Evolutionary conservation across 2,888 invertebrate species (phyloP), one percentile per base, ranked within the genome.

Genomic region (Drosophila paramelanica): DNA sequence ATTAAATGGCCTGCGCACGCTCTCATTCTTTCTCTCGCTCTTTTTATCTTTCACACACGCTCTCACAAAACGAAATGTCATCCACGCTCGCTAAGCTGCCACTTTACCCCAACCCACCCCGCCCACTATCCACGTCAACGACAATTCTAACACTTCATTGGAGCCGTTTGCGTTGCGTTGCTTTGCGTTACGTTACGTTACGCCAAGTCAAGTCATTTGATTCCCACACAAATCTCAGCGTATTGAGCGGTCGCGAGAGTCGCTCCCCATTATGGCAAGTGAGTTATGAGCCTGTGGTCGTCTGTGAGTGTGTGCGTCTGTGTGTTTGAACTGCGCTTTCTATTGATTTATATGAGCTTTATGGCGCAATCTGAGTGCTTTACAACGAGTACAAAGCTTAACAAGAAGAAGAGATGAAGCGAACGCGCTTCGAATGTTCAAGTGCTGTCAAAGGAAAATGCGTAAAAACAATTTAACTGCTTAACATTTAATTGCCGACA

Each of bases 211-310:
- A 86, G 75, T 79, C 71, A 87, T 89, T 87, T 85, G 83, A 89
- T 91, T 90, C 90, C 90, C 90, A 91, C 91, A 90, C 90, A 90
- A 91, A 91, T 90, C 91, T 88, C 88, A 75, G 81, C 87, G 77
- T 76, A 72, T 76, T 82, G 75, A 80, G 78, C 71, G 66, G 14
- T 59, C 67, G 65, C 59, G 67, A 71, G 62, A 64, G 74, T 69
- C 69, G 58, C 68, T 86, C 66, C 55, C 67, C 61, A 87, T 81
- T 88, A 83, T 74, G 66, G 61, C 72, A 76, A 84, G 89, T 84
- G 81, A 87, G 88, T 84, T 88, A 87, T 84, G 81, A 64, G 67
- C 56, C 56, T 56, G 27, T 58, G n/a, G n/a, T n/a, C n/a, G n/a
- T n/a, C n/a, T n/a, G n/a, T n/a, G n/a, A n/a, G n/a, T 46, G 27